A percentile compares a stretch with the other conserved stretches of the same genome.
phyloP scores from a whole-genome alignment of 2,888 invertebrate genomes.

The Epiblema foenella region DNA sequence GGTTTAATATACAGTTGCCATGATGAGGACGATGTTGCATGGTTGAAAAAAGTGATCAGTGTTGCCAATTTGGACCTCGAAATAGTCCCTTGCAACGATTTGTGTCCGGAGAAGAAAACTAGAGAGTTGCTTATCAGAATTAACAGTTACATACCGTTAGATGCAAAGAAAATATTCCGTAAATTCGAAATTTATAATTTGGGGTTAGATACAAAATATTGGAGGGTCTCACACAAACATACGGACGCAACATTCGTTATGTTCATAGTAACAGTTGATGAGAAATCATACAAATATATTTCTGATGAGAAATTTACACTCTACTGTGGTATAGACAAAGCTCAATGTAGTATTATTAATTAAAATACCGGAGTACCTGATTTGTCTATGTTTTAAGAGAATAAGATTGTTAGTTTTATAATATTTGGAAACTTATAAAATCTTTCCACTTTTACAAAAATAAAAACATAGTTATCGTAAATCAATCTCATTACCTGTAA shows the following conservation, averaged over 20 bases:
- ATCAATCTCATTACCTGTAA: too few species aligned
- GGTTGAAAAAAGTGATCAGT: conserved; percentile 51
- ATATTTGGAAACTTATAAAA: not conserved
- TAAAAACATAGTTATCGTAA: too few species aligned
- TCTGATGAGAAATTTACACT: conserved; percentile 54
- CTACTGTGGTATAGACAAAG: conserved; percentile 63
- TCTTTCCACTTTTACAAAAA: too few species aligned
- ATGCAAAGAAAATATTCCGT: conserved; percentile 51
- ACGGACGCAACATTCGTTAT: conserved; percentile 46
- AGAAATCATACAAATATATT: conserved; percentile 57
- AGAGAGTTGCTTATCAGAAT: conserved; percentile 56
- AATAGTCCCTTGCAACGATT: conserved; percentile 39
- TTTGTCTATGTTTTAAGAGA: not conserved
- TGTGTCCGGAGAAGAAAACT: conserved; percentile 20
- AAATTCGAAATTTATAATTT: conserved; percentile 61
- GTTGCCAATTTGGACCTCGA: conserved; percentile 45
- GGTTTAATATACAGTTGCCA: conserved; percentile 63
- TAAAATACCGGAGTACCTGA: conserved; percentile 2
- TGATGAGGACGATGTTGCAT: conserved; percentile 53
- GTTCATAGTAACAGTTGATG: conserved; percentile 56
- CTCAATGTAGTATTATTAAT: conserved; percentile 55
- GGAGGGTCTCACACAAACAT: conserved; percentile 54
- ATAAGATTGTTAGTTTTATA: not conserved
- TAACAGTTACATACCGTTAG: conserved; percentile 52
- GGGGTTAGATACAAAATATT: conserved; percentile 54